phyloP scores from a whole-genome alignment of 2,888 invertebrate genomes.

The Adelphocoris suturalis region DNA sequence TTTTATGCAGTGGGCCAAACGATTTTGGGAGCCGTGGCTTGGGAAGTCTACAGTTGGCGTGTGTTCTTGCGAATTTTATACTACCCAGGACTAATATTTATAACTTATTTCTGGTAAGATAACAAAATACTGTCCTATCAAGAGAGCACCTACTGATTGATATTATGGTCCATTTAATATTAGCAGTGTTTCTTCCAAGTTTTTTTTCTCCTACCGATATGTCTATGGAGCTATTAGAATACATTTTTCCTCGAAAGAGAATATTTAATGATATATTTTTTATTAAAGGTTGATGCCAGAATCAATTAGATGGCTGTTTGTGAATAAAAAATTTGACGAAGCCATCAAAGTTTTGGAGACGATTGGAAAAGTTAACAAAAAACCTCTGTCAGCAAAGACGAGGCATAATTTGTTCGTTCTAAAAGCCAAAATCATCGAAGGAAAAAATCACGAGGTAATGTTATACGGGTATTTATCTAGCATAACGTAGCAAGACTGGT shows the following conservation, averaged over 20 bases:
- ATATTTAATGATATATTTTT: background rate
- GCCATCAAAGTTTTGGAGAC: conserved; percentile 77
- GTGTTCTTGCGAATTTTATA: conserved; percentile 83
- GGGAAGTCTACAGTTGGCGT: conserved; percentile 85
- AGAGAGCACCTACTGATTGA: too few species aligned
- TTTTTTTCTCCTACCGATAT: too few species aligned
- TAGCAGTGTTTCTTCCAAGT: too few species aligned
- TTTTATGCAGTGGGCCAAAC: conserved; percentile 86
- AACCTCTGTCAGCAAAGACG: conserved; percentile 48
- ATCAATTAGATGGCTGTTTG: conserved; percentile 79
- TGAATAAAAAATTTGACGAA: conserved; percentile 78
- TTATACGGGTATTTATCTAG: background rate
- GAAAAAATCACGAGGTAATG: conserved; percentile 59
- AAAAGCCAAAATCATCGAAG: conserved; percentile 58
- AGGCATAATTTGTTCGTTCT: conserved; percentile 61
- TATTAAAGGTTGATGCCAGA: conserved; percentile 78
- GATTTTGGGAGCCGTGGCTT: conserved; percentile 82
- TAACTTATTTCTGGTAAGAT: conserved; percentile 83
- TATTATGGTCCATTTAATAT: too few species aligned
- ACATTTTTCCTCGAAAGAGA: background rate
- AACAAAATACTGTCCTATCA: too few species aligned
- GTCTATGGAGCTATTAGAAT: background rate
- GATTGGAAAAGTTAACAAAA: conserved; percentile 77
- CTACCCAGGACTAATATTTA: conserved; percentile 84
- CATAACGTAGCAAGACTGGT: too few species aligned